Evolutionary conservation across 2,797 vertebrate species (phyloP).

Genomic region (Mustela erminea): DNA sequence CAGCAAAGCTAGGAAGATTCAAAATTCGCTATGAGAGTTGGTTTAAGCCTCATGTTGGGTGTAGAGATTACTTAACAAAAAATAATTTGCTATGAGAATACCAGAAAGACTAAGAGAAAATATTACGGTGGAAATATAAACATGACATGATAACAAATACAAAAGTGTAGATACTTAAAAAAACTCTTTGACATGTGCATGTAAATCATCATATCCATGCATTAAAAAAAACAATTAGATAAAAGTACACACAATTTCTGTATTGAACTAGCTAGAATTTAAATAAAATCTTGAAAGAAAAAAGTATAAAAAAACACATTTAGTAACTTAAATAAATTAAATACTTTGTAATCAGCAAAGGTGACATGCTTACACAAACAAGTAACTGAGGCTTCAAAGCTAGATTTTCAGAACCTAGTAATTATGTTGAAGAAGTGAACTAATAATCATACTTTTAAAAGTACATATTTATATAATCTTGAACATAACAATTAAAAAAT

Average conservation of each 20-base stretch:
- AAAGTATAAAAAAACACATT: constrained; percentile 35
- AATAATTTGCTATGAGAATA: constrained; percentile 57
- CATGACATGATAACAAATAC: constrained; percentile 21
- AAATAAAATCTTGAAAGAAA: not conserved
- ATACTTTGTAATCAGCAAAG: constrained; percentile 42
- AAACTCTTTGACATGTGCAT: not conserved
- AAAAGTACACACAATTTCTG: not conserved
- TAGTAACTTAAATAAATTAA: constrained; percentile 36
- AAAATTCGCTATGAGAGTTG: constrained; percentile 33
- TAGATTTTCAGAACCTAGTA: constrained; percentile 50
- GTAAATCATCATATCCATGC: constrained; percentile 30
- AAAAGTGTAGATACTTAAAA: not conserved
- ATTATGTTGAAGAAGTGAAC: constrained; percentile 9
- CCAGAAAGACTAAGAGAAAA: constrained; percentile 32
- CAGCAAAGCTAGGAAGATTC: constrained; percentile 48
- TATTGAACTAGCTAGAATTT: not conserved
- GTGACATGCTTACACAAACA: constrained; percentile 49
- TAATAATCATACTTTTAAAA: not conserved
- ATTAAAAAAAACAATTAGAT: not conserved
- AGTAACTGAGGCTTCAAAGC: constrained; percentile 48
- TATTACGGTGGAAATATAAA: constrained; percentile 44
- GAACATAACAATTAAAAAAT: not conserved
- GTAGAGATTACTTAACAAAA: not conserved
- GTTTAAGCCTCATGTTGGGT: not conserved
- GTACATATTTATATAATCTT: constrained; percentile 28